Evolutionary conservation across 2,113 vertebrate genomes (phyloP), one percentile per base, ranked within the genome.

Genomic region (Oreotrochilus melanogaster): DNA sequence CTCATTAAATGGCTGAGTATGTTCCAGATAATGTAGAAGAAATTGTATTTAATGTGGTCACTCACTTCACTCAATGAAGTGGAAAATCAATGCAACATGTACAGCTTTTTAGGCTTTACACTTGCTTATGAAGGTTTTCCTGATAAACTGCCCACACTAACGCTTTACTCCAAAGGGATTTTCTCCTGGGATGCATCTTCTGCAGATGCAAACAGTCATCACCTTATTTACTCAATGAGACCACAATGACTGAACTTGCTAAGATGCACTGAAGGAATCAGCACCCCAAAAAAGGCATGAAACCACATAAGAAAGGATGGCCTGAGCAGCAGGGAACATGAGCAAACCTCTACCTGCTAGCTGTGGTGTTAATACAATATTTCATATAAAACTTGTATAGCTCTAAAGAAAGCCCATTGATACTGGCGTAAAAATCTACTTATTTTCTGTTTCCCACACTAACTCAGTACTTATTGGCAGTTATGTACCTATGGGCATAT

Each of bases 181-280:
- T 96, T 83, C 56, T 93, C 69, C 69, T 78, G 72, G 67, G 75
- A 58, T 73, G 56, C 31, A 73, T 86, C 43, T 14, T 94, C 56
- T 87, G n/a, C 61, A 85, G 78, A 87, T 82, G 84, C 35, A 89
- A 78, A 85, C 72, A 81, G 35, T 82, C 84, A 88, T 64, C 80
- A 72, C 78, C 7, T 27, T 53, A 14, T 86, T 89, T 83, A 73
- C 16, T 93, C 60, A 86, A 39, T 15, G 14, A 47, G 51, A 80
- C 71, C 45, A 67, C n/a, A 64, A 94, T 0, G 1, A 42, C 30
- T 82, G 54, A 30, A 35, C 33, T 89, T 83, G 67, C 37, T 51
- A 86, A 73, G 35, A 30, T 89, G 61, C 57, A 33, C 1, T 54
- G 51, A 78, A 74, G 30, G 43, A 83, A 73, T 6, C 33, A 43